These are phyloP conservation scores for Synanthedon andrenaeformis DNA, from an alignment of 2,888 invertebrate genomes.

Conservation along the genomic window DNA sequence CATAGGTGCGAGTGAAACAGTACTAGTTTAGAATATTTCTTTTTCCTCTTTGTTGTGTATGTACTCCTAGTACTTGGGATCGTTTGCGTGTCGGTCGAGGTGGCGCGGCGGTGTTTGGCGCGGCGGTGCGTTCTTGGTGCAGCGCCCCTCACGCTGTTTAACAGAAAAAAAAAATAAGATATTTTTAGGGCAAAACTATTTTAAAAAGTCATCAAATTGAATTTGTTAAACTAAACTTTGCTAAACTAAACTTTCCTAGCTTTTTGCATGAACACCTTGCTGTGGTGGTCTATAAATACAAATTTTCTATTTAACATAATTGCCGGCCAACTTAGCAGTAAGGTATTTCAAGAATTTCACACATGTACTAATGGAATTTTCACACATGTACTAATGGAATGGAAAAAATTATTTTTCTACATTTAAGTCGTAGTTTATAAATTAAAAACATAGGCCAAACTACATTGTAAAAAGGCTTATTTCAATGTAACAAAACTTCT, in stretches of 20 bases:
- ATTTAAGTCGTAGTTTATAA: neutral
- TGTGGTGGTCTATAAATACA: no score
- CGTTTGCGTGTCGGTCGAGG: conserved; percentile 66
- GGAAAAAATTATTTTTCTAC: neutral
- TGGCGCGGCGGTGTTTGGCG: conserved; percentile 56
- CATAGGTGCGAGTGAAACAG: conserved; percentile 38
- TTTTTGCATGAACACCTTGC: no score
- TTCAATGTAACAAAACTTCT: no score
- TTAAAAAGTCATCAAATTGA: no score
- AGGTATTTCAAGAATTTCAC: neutral
- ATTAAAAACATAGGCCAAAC: no score
- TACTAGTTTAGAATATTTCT: conserved; percentile 17
- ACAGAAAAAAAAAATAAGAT: neutral
- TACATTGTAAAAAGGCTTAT: no score
- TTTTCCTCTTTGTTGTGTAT: conserved; percentile 15
- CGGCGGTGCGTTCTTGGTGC: conserved; percentile 7
- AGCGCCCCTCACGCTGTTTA: neutral
- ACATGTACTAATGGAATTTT: neutral
- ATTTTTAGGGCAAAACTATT: no score
- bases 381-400: neutral
- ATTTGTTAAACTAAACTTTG: no score
- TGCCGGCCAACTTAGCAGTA: neutral
- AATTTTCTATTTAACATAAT: no score
- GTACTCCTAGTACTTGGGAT: conserved; percentile 55
- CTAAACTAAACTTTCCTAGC: no score